A percentile compares a stretch with the other conserved stretches of the same genome.
Conservation (phyloP, 2,113 vertebrate genomes). For the Parotia lawesii region DNA sequence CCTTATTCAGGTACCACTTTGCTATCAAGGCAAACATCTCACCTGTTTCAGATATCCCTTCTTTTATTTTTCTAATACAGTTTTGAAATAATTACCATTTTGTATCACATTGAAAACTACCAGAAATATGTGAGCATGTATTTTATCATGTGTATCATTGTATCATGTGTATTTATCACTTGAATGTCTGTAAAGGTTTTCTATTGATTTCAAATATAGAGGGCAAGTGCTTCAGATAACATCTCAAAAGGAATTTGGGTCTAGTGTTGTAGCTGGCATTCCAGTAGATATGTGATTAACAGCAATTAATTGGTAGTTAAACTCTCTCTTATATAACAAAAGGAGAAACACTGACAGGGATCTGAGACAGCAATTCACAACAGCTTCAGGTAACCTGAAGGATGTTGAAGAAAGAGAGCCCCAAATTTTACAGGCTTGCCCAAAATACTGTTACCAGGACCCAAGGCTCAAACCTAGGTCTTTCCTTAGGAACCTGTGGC, state of each 20-base stretch:
- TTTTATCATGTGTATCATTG: neutral
- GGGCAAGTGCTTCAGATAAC: neutral
- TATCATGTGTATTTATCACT: neutral
- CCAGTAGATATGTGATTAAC: neutral
- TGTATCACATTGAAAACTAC: neutral
- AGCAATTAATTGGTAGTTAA: neutral
- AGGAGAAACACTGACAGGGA: neutral
- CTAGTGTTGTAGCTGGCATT: neutral
- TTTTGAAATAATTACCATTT: neutral
- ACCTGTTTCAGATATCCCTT: neutral
- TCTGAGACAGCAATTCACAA: neutral
- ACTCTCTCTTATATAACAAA: neutral
- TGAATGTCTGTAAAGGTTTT: neutral
- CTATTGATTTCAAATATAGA: neutral
- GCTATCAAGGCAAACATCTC: neutral
- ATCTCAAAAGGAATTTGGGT: neutral
- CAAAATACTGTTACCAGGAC: neutral
- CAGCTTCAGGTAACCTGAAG: neutral
- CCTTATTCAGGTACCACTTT: neutral
- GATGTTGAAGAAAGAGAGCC: neutral
- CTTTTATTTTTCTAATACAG: neutral
- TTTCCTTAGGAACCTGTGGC: neutral
- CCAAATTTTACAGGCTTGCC: neutral
- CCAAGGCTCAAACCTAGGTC: neutral
- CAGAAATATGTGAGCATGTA: fast-evolving